Conservation (phyloP, 2,113 vertebrate genomes). For the Ictidomys tridecemlineatus region DNA sequence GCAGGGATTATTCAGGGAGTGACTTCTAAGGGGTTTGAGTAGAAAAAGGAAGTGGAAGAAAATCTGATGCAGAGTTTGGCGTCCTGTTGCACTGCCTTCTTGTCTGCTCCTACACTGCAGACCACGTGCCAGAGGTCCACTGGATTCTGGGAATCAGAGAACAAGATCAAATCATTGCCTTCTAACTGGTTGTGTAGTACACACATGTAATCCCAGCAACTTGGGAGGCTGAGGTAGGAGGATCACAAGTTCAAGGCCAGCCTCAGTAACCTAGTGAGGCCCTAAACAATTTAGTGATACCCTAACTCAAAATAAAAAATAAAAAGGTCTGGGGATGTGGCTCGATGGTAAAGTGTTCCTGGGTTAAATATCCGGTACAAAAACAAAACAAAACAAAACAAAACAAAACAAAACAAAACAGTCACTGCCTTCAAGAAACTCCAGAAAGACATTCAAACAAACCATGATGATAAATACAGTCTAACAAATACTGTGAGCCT, state of each 20-base stretch:
- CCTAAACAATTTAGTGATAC: no score
- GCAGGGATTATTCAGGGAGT: not conserved
- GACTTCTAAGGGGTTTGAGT: not conserved
- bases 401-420: no score
- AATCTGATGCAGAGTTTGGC: not conserved
- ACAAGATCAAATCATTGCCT: not conserved
- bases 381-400: no score
- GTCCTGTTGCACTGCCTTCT: not conserved
- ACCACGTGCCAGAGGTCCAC: accelerated
- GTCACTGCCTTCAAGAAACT: not conserved
- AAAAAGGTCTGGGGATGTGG: no score
- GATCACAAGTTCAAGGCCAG: no score
- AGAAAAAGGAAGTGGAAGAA: not conserved
- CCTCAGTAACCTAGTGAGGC: no score
- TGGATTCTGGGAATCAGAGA: not conserved
- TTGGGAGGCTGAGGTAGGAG: no score
- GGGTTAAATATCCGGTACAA: no score
- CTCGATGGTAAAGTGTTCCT: no score
- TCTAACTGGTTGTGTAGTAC: not conserved
- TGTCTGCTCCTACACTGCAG: not conserved
- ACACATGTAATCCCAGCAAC: no score
- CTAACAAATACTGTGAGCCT: not conserved
- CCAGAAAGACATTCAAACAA: not conserved
- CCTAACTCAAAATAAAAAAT: no score
- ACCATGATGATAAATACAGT: not conserved